phyloP scores from a whole-genome alignment of 1,140 invertebrate genomes.

The Calephelis virginiensis region DNA sequence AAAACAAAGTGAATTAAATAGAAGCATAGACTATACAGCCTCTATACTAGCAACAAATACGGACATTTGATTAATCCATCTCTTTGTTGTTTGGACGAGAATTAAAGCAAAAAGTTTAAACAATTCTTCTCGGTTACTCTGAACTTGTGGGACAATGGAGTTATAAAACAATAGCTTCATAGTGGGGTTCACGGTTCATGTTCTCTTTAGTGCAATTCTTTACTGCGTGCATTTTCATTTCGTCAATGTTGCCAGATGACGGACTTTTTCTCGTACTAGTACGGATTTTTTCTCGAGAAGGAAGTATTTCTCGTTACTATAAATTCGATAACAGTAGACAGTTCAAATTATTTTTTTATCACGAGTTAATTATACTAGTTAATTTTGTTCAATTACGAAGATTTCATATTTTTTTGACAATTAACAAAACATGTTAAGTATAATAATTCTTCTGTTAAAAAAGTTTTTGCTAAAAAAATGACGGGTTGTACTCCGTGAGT shows the following conservation, averaged over 20 bases:
- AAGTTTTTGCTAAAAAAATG: too few species aligned
- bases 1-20: neutral
- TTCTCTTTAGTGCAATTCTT: conserved; percentile 12
- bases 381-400: too few species aligned
- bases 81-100: conserved; percentile 11
- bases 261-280: too few species aligned
- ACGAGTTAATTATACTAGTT: too few species aligned
- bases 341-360: too few species aligned
- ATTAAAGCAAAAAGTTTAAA: conserved; percentile 13
- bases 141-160: conserved; percentile 15
- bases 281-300: too few species aligned
- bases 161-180: conserved; percentile 15
- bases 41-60: conserved; percentile 4
- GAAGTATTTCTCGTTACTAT: too few species aligned
- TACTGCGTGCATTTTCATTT: conserved; percentile 1
- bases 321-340: too few species aligned
- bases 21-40: neutral
- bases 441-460: too few species aligned
- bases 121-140: conserved; percentile 15
- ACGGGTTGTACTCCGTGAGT: too few species aligned
- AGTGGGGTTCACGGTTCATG: conserved; percentile 16
- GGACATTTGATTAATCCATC: conserved; percentile 13
- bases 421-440: too few species aligned
- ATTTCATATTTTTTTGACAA: too few species aligned
- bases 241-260: neutral